phyloP scores from a whole-genome alignment of 2,113 vertebrate genomes.

The Rhinoptilus africanus region DNA sequence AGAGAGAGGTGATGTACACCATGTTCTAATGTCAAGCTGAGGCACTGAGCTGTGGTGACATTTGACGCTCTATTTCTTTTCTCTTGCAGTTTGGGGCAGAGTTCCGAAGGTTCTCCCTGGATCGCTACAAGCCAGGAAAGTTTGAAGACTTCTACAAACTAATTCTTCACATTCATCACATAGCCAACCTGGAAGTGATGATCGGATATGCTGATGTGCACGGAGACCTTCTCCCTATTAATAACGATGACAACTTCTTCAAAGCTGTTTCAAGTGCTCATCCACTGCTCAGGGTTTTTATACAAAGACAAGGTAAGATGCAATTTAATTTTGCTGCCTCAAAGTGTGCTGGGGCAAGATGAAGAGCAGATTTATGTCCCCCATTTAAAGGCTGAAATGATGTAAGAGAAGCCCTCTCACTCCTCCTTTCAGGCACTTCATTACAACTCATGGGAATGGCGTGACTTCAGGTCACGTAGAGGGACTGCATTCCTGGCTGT shows the following conservation, averaged over 20 bases:
- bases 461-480: background rate
- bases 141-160: slow-evolving; percentile 98
- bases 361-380: background rate
- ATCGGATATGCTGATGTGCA: slow-evolving; percentile 96
- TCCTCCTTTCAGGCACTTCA: background rate
- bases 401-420: background rate
- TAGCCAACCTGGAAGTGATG: slow-evolving; percentile 91
- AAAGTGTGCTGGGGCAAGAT: background rate
- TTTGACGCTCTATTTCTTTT: background rate
- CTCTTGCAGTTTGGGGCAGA: slow-evolving; percentile 91
- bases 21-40: background rate
- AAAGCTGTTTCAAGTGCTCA: slow-evolving; percentile 94
- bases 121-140: slow-evolving; percentile 91
- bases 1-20: background rate
- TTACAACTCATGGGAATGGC: background rate
- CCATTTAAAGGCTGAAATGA: background rate
- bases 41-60: background rate
- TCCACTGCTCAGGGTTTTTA: slow-evolving; percentile 93
- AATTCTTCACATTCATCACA: slow-evolving; percentile 91
- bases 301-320: slow-evolving; percentile 92
- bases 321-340: background rate
- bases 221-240: slow-evolving; percentile 97
- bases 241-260: slow-evolving; percentile 98
- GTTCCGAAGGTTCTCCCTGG: slow-evolving; percentile 94
- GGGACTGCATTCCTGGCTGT: background rate